A percentile compares a stretch with the other conserved stretches of the same genome.
These are phyloP conservation scores for Colius striatus DNA, from an alignment of 2,113 vertebrate genomes.

Conservation along the genomic window DNA sequence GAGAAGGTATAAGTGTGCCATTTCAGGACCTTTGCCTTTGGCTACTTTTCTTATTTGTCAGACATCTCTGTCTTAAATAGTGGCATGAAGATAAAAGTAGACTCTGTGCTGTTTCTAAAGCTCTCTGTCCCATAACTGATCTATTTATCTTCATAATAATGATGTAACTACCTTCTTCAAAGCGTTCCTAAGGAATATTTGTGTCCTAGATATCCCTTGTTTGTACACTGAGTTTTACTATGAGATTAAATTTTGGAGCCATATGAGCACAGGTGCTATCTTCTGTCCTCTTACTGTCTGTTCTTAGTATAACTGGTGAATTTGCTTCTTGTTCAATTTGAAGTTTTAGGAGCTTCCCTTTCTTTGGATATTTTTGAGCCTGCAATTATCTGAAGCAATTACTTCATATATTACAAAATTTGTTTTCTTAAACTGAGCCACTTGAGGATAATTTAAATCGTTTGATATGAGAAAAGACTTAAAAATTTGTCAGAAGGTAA, in stretches of 20 bases:
- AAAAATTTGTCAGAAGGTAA: not conserved
- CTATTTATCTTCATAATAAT: not conserved
- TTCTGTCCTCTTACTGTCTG: accelerated
- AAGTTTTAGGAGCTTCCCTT: not conserved
- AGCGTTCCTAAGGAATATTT: not conserved
- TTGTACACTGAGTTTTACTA: not conserved
- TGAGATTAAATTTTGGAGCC: not conserved
- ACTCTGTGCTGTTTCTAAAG: not conserved
- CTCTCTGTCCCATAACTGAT: not conserved
- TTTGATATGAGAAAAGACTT: not conserved
- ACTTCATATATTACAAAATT: not conserved
- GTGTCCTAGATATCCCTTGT: not conserved
- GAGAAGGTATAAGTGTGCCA: not conserved
- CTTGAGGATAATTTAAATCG: not conserved
- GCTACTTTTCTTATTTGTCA: not conserved
- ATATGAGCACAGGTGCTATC: not conserved
- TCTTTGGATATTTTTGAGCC: not conserved
- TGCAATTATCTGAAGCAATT: not conserved
- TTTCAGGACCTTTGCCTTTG: not conserved
- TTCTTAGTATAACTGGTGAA: not conserved
- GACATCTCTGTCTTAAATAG: not conserved
- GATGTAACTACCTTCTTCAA: not conserved
- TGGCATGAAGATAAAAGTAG: not conserved
- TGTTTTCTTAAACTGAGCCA: not conserved
- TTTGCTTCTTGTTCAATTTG: not conserved